Percentiles rank a stretch among this genome's conserved stretches.
phyloP scores from a whole-genome alignment of 1,140 invertebrate species.

The Leptestheria dahalacensis region DNA sequence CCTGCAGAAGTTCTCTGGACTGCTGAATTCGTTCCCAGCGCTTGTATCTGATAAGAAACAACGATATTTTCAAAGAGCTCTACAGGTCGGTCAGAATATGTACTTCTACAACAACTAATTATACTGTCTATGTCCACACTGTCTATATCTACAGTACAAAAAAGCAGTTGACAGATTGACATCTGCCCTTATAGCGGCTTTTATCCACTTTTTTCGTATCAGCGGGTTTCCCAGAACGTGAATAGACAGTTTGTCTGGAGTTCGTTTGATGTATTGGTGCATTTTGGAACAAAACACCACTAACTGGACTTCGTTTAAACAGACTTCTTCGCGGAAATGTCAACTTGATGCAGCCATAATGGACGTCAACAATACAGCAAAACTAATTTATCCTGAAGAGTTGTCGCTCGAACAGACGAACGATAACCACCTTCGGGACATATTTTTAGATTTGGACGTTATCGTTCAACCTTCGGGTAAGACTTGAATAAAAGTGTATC shows the following conservation, averaged over 20 bases:
- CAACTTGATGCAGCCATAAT: no score
- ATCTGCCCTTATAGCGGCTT: not conserved
- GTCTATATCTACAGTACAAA: not conserved
- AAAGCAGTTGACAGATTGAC: not conserved
- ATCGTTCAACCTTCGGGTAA: no score
- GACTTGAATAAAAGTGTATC: no score
- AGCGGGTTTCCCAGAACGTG: not conserved
- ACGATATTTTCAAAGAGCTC: no score
- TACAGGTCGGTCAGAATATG: no score
- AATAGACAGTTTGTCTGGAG: not conserved
- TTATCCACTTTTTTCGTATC: not conserved
- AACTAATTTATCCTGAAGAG: no score
- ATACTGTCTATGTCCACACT: no score
- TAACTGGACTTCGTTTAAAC: slow-evolving; percentile 24
- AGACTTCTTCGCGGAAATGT: not conserved
- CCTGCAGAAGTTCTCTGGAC: not conserved
- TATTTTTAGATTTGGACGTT: no score
- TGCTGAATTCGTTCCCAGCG: not conserved
- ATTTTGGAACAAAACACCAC: not conserved
- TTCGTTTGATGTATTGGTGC: not conserved
- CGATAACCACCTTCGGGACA: no score
- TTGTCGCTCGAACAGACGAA: no score
- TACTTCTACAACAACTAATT: no score
- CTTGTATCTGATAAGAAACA: not conserved
- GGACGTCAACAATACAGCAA: no score